Evolutionary conservation across 1,140 invertebrate genomes (phyloP).

Genomic region (Galendromus occidentalis): DNA sequence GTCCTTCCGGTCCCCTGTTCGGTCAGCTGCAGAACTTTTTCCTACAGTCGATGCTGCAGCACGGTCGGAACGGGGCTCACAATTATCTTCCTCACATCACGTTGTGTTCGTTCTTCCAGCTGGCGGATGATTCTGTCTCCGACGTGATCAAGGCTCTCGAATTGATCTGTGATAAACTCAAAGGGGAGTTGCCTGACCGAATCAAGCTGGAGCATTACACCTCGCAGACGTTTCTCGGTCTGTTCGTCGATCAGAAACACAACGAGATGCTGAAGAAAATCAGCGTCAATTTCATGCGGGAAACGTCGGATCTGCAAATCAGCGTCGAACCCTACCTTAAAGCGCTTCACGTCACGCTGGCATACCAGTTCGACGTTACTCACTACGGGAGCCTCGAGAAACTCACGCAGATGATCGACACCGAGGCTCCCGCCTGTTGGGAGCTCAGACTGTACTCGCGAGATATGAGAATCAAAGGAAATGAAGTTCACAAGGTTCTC

Average conservation of each 20-base stretch:
- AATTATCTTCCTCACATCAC: conserved; percentile 73
- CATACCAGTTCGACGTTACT: conserved; percentile 56
- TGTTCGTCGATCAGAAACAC: conserved; percentile 56
- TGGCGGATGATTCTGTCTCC: conserved; percentile 46
- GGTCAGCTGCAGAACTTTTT: conserved; percentile 53
- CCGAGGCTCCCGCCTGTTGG: conserved; percentile 45
- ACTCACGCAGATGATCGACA: conserved; percentile 45
- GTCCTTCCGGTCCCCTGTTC: conserved; percentile 49
- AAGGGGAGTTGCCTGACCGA: conserved; percentile 32
- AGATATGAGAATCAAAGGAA: conserved; percentile 47
- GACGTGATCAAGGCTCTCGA: conserved; percentile 42
- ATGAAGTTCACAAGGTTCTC: conserved; percentile 58
- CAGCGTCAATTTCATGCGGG: conserved; percentile 50
- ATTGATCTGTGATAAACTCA: conserved; percentile 41
- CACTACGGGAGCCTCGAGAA: conserved; percentile 48
- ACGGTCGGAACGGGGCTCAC: conserved; percentile 68
- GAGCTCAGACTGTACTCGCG: conserved; percentile 65
- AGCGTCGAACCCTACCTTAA: conserved; percentile 50
- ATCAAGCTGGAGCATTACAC: conserved; percentile 54
- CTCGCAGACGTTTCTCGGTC: conserved; percentile 64
- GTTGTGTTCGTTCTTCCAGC: conserved; percentile 67
- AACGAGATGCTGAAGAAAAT: conserved; percentile 50
- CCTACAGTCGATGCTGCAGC: conserved; percentile 47
- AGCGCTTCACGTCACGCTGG: conserved; percentile 62
- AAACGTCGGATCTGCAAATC: conserved; percentile 36